Base-by-base conservation (phyloP, 2,113 vertebrate genomes). In the Callospermophilus lateralis region DNA sequence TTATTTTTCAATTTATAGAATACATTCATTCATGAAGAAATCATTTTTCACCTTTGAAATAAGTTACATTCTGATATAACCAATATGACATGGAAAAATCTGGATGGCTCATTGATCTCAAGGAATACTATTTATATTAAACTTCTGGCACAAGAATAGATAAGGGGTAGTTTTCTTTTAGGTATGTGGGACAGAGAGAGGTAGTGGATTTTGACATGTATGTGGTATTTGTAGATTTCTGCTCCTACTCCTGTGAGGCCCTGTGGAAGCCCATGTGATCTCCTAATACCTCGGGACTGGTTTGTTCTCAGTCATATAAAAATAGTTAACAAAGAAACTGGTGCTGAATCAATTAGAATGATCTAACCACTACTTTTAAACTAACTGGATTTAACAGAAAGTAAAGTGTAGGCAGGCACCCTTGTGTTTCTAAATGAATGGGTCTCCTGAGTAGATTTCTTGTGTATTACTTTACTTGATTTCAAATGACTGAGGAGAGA, bases 181-280 rank as follows among this genome's bases (percentile, higher is more conserved):
- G 30, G 20, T 19, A 1, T 2, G 1, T 17, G 45, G 1, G 0
- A 32, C 1, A 10, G 3, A 10, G 17, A 30, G 39, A n/a, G 9
- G 53, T 8, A 20, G 4, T 6, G 1, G 72, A 19, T 76, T 84
- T 26, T 96, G 67, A n/a, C 17, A 42, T 32, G 5, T 11, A 20
- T 2, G 11, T 13, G n/a, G 17, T 1, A 15, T 32, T 45, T 58
- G 63, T 4, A 83, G 58, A 83, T 51, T 67, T 48, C 45, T 89
- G 32, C n/a, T 80, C 72, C 45, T 16, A 22, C 3, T 45, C 28
- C 19, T 68, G 6, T 4, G 51, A 84, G 58, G 34, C 7, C 19
- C 15, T 22, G 13, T 68, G 63, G 39, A 65, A 26, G 39, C 63
- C 20, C 12, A 11, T 0, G 13, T 0, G 19, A 63, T 39, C 34